Evolutionary conservation across 2,113 vertebrate species (phyloP).

Genomic region (Hiodon alosoides): DNA sequence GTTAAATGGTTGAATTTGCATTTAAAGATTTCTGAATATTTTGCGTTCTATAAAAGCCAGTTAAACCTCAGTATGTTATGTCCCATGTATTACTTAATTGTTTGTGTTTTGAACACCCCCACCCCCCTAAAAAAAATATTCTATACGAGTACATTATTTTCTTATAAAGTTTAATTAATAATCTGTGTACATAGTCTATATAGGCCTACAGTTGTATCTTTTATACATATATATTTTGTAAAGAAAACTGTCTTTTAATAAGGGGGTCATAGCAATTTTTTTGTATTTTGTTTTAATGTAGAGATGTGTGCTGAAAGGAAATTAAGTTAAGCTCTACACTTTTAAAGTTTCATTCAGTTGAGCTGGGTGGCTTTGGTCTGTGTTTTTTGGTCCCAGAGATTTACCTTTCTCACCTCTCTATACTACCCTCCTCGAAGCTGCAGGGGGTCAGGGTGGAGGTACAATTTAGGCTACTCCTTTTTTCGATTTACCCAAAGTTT

Average conservation of each 20-base stretch:
- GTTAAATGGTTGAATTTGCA: conserved; percentile 4
- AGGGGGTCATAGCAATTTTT: neutral
- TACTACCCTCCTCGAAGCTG: neutral
- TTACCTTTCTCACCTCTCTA: neutral
- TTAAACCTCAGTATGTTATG: neutral
- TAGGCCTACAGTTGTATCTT: conserved; percentile 7
- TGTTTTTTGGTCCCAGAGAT: neutral
- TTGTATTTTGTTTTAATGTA: neutral
- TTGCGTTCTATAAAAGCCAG: neutral
- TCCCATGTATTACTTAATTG: neutral
- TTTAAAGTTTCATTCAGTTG: neutral
- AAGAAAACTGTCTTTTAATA: neutral
- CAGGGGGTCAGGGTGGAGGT: neutral
- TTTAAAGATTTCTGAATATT: neutral
- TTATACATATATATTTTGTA: conserved; percentile 21
- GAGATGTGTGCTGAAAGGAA: conserved; percentile 6
- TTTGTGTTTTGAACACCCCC: neutral
- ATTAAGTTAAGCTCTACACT: neutral
- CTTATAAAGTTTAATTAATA: conserved; percentile 3
- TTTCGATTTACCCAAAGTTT: too few relatives aligned
- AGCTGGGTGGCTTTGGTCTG: conserved; percentile 11
- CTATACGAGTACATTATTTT: conserved; percentile 19
- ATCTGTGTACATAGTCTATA: conserved; percentile 6
- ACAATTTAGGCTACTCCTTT: neutral
- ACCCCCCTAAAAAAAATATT: neutral